Base-by-base conservation (phyloP, 1,140 invertebrate species). In the Heterodera schachtii region DNA sequence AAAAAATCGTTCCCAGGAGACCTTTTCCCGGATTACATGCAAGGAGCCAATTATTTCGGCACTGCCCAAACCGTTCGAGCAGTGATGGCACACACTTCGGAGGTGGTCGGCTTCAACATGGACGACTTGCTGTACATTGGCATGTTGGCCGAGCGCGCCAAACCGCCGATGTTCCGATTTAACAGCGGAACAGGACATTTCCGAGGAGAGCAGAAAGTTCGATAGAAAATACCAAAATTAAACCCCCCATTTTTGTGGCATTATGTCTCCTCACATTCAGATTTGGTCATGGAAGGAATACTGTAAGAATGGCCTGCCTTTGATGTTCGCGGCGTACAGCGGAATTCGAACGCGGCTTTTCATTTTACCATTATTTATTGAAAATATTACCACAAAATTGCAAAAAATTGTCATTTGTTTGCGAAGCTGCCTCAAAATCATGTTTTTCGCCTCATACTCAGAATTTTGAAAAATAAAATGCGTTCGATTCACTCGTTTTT, bases 31-130 rank as follows among this genome's bases (percentile, higher is more conserved):
- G 31, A 66, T 57, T 76, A 76, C 3, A 57, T 76, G 47, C 75
- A 76, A 76, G 75, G 75, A 19, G 75, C 75, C 66, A 76, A 31
- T n/a, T 76, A 76, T 52, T 76, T 76, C 57, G 75, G 75, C 57
- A 76, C 16, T 76, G 47, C 57, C 41, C 41, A 76, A 60, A 47
- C 75, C 41, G 44, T 76, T 76, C 31, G 66, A n/a, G 57, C 66
- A 76, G 66, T 76, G 43, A 76, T 76, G 75, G 7, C 47, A 60
- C 75, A 76, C n/a, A 76, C 75, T 11, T 43, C 41, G 19, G 75
- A 76, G 46, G 75, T 57, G 57, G 66, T 76, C 46, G 75, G 75
- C 4, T 76, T 57, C 66, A 76, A 76, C 44, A 76, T 76, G 75
- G 75, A 76, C 66, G 75, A 76, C 66, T 44, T 76, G 57, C 16